Evolutionary conservation across 2,113 vertebrate species (phyloP), one percentile per base, ranked within the genome.

Genomic region (Rallus limicola): DNA sequence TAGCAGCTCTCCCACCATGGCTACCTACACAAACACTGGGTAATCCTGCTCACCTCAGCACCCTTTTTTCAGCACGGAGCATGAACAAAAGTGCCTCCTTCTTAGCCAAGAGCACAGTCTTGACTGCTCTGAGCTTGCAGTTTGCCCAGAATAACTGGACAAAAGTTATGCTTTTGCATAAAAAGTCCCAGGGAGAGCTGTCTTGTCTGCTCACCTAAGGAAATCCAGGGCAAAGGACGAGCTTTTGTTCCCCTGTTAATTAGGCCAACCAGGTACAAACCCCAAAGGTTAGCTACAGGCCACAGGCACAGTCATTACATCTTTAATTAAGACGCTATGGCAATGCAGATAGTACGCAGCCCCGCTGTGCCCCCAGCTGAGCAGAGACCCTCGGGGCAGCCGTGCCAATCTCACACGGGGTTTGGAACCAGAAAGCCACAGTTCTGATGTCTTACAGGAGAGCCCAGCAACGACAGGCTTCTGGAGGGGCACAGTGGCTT

Each of bases 391-490:
- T 29, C 0, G 0, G 50, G 52, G 77, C 50, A 44, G 28, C 34
- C n/a, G 0, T 2, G 16, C 21, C 28, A 6, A 48, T 21, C 26
- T n/a, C 67, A 36, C 2, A 0, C 5, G 4, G 36, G 8, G 4
- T 26, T 6, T 4, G 23, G 59, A 28, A 79, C 40, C 11, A 38
- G 20, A 25, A 59, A 67, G 10, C 12, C 53, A 44, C 4, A 2
- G 3, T 20, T n/a, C 4, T 7, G 3, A 23, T 55, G 31, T 42
- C 38, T 42, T 31, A 11, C 21, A 19, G 24, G 40, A 72, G 18
- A 90, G 10, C 63, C 36, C 64, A 58, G 59, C 26, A 44, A 33
- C 13, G 2, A 28, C 5, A 2, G 0, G 10, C 40, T 83, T 33
- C 65, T 53, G 55, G 12, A 87, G 19, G 13, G 46, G 11, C 29